phyloP scores from a whole-genome alignment of 2,888 invertebrate species.

The Andrena minutula region DNA sequence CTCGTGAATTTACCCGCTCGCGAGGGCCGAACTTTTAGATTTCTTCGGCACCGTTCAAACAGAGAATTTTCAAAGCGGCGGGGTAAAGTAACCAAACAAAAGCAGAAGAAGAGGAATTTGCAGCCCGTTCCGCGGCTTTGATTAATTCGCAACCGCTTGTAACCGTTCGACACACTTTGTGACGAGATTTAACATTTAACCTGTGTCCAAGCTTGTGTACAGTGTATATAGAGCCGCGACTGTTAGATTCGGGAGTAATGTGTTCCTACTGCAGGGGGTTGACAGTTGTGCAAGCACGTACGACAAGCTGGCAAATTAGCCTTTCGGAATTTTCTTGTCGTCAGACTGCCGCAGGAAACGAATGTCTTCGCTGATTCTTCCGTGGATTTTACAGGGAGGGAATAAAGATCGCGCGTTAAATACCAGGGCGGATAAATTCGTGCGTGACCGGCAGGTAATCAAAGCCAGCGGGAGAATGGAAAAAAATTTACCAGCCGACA shows the following conservation, averaged over 20 bases:
- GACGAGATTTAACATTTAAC: conserved; percentile 29
- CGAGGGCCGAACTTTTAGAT: neutral
- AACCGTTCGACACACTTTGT: conserved; percentile 18
- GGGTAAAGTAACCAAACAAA: neutral
- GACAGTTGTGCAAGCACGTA: conserved; percentile 19
- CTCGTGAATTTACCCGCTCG: neutral
- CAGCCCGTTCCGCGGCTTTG: neutral
- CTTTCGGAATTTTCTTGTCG: conserved; percentile 23
- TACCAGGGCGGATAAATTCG: conserved; percentile 52
- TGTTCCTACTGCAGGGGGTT: neutral
- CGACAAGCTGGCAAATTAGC: conserved; percentile 19
- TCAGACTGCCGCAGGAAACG: neutral
- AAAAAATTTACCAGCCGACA: conserved; percentile 64
- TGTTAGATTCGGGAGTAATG: conserved; percentile 21
- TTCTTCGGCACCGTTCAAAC: neutral
- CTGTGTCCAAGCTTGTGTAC: conserved; percentile 25
- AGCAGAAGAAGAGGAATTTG: neutral
- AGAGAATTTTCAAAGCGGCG: neutral
- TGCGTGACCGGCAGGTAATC: conserved; percentile 49
- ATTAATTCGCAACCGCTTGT: conserved; percentile 33
- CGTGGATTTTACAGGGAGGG: neutral
- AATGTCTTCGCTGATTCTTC: neutral
- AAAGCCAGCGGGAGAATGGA: conserved; percentile 60
- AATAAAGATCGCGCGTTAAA: neutral
- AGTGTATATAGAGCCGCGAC: neutral